These are phyloP conservation scores for Drosophila arizonae DNA, from an alignment of 1,140 invertebrate genomes.

Conservation along the genomic window DNA sequence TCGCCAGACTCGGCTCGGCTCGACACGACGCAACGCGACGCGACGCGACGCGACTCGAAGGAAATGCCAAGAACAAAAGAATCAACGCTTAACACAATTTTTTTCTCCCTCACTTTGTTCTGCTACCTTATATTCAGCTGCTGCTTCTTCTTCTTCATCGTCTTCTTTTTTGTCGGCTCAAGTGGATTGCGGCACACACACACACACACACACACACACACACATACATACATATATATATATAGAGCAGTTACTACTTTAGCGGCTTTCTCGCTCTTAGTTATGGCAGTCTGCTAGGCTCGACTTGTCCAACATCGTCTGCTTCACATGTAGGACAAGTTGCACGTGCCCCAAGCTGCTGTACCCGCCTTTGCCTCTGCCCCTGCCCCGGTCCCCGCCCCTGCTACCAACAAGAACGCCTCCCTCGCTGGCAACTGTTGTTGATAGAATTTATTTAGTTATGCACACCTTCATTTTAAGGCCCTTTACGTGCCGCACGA, in stretches of 20 bases:
- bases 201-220: slow-evolving; percentile 12
- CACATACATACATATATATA: slow-evolving; percentile 13
- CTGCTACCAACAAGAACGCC: neutral
- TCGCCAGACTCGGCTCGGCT: slow-evolving; percentile 1
- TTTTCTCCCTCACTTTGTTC: neutral
- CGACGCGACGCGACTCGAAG: slow-evolving; percentile 3
- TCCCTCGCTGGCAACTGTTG: slow-evolving; percentile 34
- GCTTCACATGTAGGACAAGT: slow-evolving; percentile 52
- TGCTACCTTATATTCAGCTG: neutral
- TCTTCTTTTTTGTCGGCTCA: slow-evolving; percentile 20
- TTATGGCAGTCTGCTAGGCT: slow-evolving; percentile 27
- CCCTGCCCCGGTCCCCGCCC: neutral
- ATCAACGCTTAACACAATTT: slow-evolving; percentile 80
- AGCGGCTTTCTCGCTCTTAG: neutral
- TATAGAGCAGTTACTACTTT: slow-evolving; percentile 1
- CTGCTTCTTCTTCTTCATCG: neutral
- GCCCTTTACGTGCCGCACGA: slow-evolving; percentile 74
- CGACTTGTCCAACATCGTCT: slow-evolving; percentile 36
- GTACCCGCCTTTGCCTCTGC: neutral
- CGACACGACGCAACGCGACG: no score
- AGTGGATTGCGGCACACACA: slow-evolving; percentile 37
- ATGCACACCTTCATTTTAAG: slow-evolving; percentile 78
- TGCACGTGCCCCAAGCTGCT: neutral
- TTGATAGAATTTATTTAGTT: slow-evolving; percentile 80
- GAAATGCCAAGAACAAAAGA: slow-evolving; percentile 74